Evolutionary conservation across 1,140 invertebrate species (phyloP).

Genomic region (Drosophila tani): DNA sequence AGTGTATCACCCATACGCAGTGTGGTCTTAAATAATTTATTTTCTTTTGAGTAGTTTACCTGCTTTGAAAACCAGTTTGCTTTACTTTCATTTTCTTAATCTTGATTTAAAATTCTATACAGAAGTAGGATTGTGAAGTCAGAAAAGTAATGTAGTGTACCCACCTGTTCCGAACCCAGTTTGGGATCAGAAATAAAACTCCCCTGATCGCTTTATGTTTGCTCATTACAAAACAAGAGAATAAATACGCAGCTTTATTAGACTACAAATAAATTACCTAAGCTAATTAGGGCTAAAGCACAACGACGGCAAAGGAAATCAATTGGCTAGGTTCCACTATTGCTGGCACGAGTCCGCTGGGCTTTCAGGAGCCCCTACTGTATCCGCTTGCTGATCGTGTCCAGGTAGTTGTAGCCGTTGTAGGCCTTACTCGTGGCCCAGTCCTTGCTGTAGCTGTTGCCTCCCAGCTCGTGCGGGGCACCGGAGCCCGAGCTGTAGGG

Average conservation of each 20-base stretch:
- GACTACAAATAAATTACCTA: slow-evolving; percentile 47
- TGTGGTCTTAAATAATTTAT: background rate
- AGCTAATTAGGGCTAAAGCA: slow-evolving; percentile 32
- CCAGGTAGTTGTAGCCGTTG: slow-evolving; percentile 74
- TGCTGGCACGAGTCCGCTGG: slow-evolving; percentile 42
- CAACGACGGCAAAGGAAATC: slow-evolving; percentile 29
- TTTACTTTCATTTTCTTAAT: no score
- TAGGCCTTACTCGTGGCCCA: slow-evolving; percentile 81
- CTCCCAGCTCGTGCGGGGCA: slow-evolving; percentile 60
- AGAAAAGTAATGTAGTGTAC: background rate
- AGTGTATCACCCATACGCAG: background rate
- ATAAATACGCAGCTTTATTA: slow-evolving; percentile 62
- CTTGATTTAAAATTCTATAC: no score
- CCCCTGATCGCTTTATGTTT: slow-evolving; percentile 5
- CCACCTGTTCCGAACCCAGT: background rate
- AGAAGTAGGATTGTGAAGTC: no score
- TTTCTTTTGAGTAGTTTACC: no score
- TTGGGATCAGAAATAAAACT: background rate
- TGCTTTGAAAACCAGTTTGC: no score
- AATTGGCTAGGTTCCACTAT: slow-evolving; percentile 52
- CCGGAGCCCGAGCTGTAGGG: slow-evolving; percentile 53
- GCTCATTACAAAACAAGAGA: slow-evolving; percentile 20
- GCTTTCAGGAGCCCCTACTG: slow-evolving; percentile 40
- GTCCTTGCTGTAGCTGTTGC: slow-evolving; percentile 70
- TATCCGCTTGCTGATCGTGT: slow-evolving; percentile 78